Evolutionary conservation across 2,113 vertebrate genomes (phyloP).

Genomic region (Chlamydotis undulata): DNA sequence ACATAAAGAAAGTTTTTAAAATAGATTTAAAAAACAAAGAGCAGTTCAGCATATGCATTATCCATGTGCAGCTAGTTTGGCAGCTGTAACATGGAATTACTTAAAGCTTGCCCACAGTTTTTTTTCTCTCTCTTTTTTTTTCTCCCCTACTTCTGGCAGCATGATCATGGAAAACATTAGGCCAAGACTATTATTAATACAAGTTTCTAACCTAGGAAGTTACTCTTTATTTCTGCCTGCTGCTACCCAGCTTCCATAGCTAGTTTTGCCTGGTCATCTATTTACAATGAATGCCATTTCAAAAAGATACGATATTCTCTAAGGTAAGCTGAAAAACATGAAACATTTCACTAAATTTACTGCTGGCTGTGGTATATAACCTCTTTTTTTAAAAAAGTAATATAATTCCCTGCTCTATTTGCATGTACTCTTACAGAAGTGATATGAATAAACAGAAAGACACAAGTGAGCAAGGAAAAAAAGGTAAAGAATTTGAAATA

Average conservation of each 20-base stretch:
- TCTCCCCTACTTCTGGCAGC: background rate
- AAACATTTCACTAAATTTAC: background rate
- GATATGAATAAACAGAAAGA: background rate
- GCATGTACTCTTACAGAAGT: background rate
- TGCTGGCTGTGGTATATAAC: background rate
- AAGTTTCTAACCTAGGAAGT: background rate
- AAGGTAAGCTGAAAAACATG: background rate
- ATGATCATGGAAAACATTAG: background rate
- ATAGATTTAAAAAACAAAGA: constrained; percentile 32
- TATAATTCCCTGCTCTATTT: background rate
- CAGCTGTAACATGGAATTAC: background rate
- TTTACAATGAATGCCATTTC: background rate
- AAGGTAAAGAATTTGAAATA: background rate
- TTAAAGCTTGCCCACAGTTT: background rate
- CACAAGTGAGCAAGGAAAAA: background rate
- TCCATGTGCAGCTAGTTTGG: constrained; percentile 28
- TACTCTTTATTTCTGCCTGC: background rate
- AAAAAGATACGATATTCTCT: background rate
- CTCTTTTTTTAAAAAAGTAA: background rate
- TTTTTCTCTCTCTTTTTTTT: background rate
- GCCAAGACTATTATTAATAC: background rate
- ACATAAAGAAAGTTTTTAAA: background rate
- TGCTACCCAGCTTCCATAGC: background rate
- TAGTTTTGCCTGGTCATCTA: background rate
- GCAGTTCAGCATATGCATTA: background rate